Base-by-base conservation (phyloP, 2,888 invertebrate genomes). In the Eumacrocentrus americanus region DNA sequence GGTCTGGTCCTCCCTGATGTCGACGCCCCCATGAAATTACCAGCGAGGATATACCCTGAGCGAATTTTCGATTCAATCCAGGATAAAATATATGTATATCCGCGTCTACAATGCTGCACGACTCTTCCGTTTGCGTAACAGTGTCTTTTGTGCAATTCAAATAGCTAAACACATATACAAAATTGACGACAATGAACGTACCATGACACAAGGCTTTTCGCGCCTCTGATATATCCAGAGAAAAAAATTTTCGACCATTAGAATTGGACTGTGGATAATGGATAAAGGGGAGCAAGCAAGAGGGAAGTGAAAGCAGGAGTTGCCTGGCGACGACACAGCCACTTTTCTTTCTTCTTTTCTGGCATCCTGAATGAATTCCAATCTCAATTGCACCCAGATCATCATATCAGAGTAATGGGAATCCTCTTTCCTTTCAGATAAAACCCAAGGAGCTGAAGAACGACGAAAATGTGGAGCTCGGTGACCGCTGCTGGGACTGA, bases 391-490 rank as follows among this genome's bases (percentile, higher is more conserved):
- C n/a, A n/a, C n/a, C n/a, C n/a, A n/a, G n/a, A n/a, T n/a, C n/a
- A n/a, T n/a, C n/a, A n/a, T n/a, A n/a, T n/a, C n/a, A n/a, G n/a
- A n/a, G n/a, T n/a, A n/a, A n/a, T n/a, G n/a, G n/a, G n/a, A n/a
- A n/a, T n/a, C n/a, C 35, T 47, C 22, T 46, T 2, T 29, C 23
- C 16, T 44, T 42, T 25, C n/a, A 23, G 11, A 25, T 46, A 5
- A 11, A 3, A 20, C 2, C 20, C 18, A 7, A 42, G 20, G 16
- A 7, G 3, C 14, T 23, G n/a, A 18, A 20, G 2, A n/a, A 6
- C 2, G 23, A 47, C 64, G 66, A 76, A 72, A 72, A 87, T 87
- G 86, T 87, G 87, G 87, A 86, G 83, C 77, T 82, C 85, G 66
- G 85, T 87, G 69, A 84, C 84, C 66, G 83, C 85, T 53, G 82